Percentiles rank a stretch among this genome's conserved stretches.
phyloP scores from a whole-genome alignment of 2,797 vertebrate species.

The Spatula versicolor region DNA sequence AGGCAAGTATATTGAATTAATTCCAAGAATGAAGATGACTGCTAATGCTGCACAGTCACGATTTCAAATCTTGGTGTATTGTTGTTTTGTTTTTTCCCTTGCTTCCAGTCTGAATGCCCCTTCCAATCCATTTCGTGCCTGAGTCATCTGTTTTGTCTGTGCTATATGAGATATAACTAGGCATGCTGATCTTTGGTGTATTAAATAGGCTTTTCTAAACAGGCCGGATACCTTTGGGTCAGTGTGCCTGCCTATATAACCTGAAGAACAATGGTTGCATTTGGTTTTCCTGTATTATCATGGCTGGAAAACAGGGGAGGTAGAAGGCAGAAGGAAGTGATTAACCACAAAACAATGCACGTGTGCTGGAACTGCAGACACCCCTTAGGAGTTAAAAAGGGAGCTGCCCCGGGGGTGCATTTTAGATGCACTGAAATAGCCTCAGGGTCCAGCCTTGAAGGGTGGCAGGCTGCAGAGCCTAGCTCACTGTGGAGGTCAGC shows the following conservation, averaged over 20 bases:
- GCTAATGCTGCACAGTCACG: neutral
- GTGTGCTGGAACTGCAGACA: fast-evolving
- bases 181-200: neutral
- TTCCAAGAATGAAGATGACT: neutral
- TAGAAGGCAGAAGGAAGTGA: neutral
- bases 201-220: neutral
- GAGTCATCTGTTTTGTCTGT: neutral
- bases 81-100: neutral
- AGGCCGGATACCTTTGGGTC: fast-evolving
- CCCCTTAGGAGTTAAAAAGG: neutral
- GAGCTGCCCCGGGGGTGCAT: fast-evolving
- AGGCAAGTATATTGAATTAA: neutral
- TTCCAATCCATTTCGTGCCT: neutral
- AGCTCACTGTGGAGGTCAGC: neutral
- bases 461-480: neutral
- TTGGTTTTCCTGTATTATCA: neutral
- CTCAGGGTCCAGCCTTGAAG: neutral
- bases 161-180: neutral
- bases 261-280: neutral
- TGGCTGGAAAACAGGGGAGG: neutral
- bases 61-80: neutral
- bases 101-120: neutral
- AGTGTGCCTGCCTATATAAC: neutral
- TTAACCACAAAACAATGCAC: neutral
- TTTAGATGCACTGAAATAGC: neutral